Percentiles rank a stretch among this genome's conserved stretches.
Evolutionary conservation across 2,113 vertebrate species (phyloP).

Genomic region (Microcebus jonahi): DNA sequence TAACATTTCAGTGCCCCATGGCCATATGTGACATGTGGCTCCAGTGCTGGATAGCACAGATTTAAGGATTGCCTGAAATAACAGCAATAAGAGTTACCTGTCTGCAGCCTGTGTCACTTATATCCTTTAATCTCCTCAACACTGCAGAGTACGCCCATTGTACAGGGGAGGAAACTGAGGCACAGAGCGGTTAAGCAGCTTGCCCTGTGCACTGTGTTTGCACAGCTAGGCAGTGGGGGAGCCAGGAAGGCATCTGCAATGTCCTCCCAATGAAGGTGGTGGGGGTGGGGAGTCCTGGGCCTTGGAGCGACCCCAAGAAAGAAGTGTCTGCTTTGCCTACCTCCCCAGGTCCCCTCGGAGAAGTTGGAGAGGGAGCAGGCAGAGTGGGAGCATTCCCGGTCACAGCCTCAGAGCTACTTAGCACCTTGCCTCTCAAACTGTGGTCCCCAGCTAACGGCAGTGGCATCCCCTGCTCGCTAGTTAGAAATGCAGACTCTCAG

Average conservation of each 20-base stretch:
- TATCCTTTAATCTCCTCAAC: not conserved
- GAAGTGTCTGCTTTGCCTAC: not conserved
- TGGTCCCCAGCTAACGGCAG: not conserved
- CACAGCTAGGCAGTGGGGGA: not conserved
- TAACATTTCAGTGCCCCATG: not conserved
- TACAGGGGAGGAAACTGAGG: not conserved
- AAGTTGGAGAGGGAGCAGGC: not conserved
- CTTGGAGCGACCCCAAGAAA: not conserved
- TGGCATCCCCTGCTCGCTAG: not conserved
- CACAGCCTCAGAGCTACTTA: not conserved
- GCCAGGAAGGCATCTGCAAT: not conserved
- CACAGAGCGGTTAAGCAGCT: not conserved
- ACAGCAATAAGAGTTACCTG: rapidly evolving
- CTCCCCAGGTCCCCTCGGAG: not conserved
- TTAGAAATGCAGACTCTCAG: not conserved
- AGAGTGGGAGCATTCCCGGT: not conserved
- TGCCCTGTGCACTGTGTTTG: not conserved
- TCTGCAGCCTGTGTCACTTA: not conserved
- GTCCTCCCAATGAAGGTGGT: not conserved
- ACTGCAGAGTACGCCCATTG: not conserved
- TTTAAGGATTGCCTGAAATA: not conserved
- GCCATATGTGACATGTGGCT: rapidly evolving
- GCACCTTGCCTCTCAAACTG: not conserved
- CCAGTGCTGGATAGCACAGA: not conserved
- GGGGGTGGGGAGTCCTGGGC: no score